Base-by-base conservation (phyloP, 2,797 vertebrate genomes). In the Gastrophryne carolinensis region DNA sequence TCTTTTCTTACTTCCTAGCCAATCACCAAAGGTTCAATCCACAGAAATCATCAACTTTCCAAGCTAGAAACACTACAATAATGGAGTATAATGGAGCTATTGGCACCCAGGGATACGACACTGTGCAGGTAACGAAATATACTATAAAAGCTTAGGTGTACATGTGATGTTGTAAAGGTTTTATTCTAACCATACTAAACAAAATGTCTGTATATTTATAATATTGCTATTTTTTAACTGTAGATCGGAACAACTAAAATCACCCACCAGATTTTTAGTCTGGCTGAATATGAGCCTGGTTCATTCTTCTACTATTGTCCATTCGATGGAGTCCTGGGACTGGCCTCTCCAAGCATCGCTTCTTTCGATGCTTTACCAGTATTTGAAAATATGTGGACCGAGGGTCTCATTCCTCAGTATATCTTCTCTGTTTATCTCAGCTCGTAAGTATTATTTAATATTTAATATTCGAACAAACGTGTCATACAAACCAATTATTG, bases 381-480 rank as follows among this genome's bases (percentile, higher is more conserved):
- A 54, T 90, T 92, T 0, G 88, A 91, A 82, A 91, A 89, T 81
- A 88, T 90, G 76, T 89, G 89, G 88, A 4, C 0, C 0, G 53
- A 90, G 57, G n/a, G 34, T 0, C 83, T 91, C 0, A 76, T 91
- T 54, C 53, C 76, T 1, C 23, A 53, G 47, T 56, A 85, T 12
- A 85, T 91, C 70, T 91, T 91, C 81, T 89, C 89, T 0, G 84
- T 90, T 69, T 91, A 85, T 80, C 78, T 91, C 47, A 90, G 85
- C 83, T 39, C 26, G 87, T 89, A 70, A 84, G 81, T 67, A n/a
- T n/a, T n/a, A n/a, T n/a, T n/a, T n/a, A n/a, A n/a, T n/a, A n/a
- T n/a, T n/a, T n/a, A n/a, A n/a, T n/a, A n/a, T n/a, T n/a, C n/a
- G n/a, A n/a, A n/a, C n/a, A n/a, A n/a, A n/a, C n/a, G n/a, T n/a